These are phyloP conservation scores for Ophion ventricosus DNA, from an alignment of 2,888 invertebrate species.

Conservation along the genomic window DNA sequence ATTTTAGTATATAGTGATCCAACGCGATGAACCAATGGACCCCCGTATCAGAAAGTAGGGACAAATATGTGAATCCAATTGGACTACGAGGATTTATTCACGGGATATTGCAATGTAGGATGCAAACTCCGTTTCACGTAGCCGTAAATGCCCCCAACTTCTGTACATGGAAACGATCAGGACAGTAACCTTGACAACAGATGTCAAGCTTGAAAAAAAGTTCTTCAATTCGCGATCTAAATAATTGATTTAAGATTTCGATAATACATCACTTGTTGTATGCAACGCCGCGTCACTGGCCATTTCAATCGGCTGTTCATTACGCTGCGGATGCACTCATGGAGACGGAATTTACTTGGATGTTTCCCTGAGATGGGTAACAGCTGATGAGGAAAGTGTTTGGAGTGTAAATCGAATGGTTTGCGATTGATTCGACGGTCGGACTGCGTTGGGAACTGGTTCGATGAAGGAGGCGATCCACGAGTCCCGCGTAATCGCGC, in stretches of 20 bases:
- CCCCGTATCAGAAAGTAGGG: no score
- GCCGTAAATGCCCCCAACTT: not conserved
- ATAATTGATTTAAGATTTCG: not conserved
- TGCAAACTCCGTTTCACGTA: not conserved
- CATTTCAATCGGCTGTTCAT: not conserved
- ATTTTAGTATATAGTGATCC: no score
- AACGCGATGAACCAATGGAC: no score
- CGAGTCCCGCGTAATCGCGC: conserved; percentile 54
- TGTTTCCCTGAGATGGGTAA: not conserved
- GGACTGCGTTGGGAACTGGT: conserved; percentile 48
- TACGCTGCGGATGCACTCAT: not conserved
- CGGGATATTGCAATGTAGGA: not conserved
- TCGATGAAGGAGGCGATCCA: conserved; percentile 52
- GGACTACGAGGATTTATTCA: no score
- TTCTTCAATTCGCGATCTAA: not conserved
- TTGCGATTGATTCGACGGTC: conserved; percentile 28
- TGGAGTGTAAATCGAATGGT: conserved; percentile 50
- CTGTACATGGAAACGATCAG: not conserved
- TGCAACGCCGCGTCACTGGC: not conserved
- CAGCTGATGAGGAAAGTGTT: conserved; percentile 5
- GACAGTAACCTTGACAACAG: not conserved
- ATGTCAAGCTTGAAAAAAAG: not conserved
- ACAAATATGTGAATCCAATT: no score
- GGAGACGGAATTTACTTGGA: not conserved
- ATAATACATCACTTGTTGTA: not conserved